These are phyloP conservation scores for Aphelinus atriplicis DNA, from an alignment of 1,140 invertebrate species.

Conservation along the genomic window DNA sequence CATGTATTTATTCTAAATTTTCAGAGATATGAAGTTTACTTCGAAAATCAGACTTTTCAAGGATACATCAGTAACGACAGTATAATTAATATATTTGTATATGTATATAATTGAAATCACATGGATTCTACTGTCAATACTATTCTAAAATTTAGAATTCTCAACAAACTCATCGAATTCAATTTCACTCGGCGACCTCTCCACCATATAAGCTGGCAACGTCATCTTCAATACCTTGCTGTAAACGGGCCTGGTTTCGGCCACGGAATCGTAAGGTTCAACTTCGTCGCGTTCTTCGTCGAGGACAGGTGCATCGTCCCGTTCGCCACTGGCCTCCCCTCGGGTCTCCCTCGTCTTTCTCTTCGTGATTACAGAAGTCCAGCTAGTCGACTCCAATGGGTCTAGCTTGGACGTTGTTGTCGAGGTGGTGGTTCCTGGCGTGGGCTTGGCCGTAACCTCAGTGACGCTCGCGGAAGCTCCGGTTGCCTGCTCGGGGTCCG, in stretches of 20 bases:
- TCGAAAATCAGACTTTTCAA: too few relatives aligned
- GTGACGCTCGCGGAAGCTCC: neutral
- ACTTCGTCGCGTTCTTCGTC: slow-evolving; percentile 43
- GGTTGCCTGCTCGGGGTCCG: slow-evolving; percentile 53
- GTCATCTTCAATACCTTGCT: slow-evolving; percentile 72
- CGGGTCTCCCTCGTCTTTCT: slow-evolving; percentile 38
- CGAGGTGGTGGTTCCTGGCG: neutral
- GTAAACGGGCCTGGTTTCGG: slow-evolving; percentile 72
- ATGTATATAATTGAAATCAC: too few relatives aligned
- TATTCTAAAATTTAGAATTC: too few relatives aligned
- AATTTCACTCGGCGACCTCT: slow-evolving; percentile 73
- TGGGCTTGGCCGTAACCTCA: neutral
- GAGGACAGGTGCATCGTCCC: slow-evolving; percentile 15
- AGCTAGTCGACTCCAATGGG: too few relatives aligned
- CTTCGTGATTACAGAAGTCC: neutral
- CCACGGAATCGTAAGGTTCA: slow-evolving; percentile 64
- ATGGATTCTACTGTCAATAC: too few relatives aligned
- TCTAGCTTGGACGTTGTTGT: too few relatives aligned
- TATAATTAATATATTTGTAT: too few relatives aligned
- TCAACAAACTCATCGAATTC: slow-evolving; percentile 70
- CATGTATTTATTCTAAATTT: too few relatives aligned
- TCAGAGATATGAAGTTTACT: too few relatives aligned
- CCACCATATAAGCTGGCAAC: slow-evolving; percentile 75
- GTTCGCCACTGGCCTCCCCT: slow-evolving; percentile 30
- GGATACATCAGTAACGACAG: too few relatives aligned